Evolutionary conservation across 1,140 invertebrate genomes (phyloP), one percentile per base, ranked within the genome.

Genomic region (Oryzaephilus surinamensis): DNA sequence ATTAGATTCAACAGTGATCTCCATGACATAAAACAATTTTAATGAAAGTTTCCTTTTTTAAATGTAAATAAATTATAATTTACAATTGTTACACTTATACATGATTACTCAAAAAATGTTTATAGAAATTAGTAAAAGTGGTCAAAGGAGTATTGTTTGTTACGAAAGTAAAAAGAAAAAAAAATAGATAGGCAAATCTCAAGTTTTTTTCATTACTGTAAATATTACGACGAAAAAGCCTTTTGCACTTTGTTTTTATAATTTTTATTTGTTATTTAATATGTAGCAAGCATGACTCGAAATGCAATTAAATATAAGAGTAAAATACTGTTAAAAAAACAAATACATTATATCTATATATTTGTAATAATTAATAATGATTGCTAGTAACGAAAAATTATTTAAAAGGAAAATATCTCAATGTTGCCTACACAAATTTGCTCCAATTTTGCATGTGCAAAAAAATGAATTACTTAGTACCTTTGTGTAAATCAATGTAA

Each of bases 301-400:
- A 32, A n/a, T n/a, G n/a, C n/a, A n/a, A n/a, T n/a, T n/a, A n/a
- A n/a, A n/a, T n/a, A n/a, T n/a, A n/a, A n/a, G n/a, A n/a, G n/a
- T n/a, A n/a, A n/a, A 19, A 31, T 36, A 17, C 34, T 21, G 31
- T 30, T 29, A 27, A 38, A 41, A 32, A 33, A n/a, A 44, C 37
- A 51, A 42, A 45, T 48, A 38, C 46, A 48, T 46, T 43, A 37
- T 43, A 38, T 41, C 40, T 52, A 50, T 52, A 50, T 52, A 50
- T 52, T 52, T 52, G 50, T 52, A 52, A 52, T 49, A n/a, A n/a
- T n/a, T n/a, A n/a, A n/a, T n/a, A n/a, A n/a, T 49, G 38, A 42
- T 38, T 27, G 23, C 39, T 51, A 45, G 31, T 48, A 28, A 32
- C 33, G 34, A 37, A 42, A 38, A 34, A 27, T 38, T 17, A 39